Conservation (phyloP, 1,140 invertebrate genomes). For the Tribolium madens region DNA sequence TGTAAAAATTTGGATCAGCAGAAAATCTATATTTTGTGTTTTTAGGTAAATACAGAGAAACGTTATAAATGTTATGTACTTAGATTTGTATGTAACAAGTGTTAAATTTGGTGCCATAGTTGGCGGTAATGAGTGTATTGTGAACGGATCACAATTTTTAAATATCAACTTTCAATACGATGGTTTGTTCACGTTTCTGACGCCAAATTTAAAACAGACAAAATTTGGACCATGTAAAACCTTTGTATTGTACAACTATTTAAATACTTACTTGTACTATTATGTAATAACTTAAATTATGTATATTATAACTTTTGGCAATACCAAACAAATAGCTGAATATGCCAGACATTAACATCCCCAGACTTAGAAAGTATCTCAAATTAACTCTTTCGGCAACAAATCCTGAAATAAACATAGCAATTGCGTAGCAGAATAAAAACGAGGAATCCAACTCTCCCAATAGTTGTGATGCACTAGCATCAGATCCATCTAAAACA, state of each 20-base stretch:
- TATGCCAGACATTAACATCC: constrained; percentile 91
- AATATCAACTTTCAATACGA: too few relatives aligned
- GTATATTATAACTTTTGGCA: constrained; percentile 85
- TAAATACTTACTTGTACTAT: constrained; percentile 80
- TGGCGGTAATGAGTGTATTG: too few relatives aligned
- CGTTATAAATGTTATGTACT: too few relatives aligned
- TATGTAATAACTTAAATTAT: constrained; percentile 88
- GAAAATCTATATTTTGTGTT: too few relatives aligned
- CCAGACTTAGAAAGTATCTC: constrained; percentile 88
- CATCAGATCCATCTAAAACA: constrained; percentile 79
- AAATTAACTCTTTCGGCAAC: constrained; percentile 93
- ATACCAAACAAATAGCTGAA: constrained; percentile 93
- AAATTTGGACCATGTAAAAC: too few relatives aligned
- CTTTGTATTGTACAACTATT: neutral
- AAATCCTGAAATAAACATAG: constrained; percentile 93
- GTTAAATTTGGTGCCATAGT: too few relatives aligned
- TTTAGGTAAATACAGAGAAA: too few relatives aligned
- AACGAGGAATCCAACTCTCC: constrained; percentile 93
- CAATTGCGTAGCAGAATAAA: constrained; percentile 91
- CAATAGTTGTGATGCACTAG: constrained; percentile 82
- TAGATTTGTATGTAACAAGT: too few relatives aligned
- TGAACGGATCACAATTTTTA: too few relatives aligned
- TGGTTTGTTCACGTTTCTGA: too few relatives aligned
- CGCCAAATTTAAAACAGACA: too few relatives aligned
- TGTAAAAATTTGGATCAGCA: too few relatives aligned